phyloP scores from a whole-genome alignment of 2,113 vertebrate species.

The Hippocampus barbouri region DNA sequence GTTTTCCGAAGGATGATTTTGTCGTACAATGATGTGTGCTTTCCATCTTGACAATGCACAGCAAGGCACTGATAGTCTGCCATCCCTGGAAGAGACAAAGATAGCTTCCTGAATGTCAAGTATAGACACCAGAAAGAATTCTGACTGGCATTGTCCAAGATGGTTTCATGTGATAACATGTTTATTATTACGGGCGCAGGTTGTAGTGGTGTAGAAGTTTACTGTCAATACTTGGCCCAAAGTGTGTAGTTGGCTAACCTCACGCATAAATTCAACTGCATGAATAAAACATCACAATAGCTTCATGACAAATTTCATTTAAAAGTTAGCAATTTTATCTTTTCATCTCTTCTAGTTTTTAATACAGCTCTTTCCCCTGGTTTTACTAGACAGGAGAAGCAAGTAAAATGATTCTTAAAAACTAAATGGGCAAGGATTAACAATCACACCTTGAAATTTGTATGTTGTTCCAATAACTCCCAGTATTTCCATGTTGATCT shows the following conservation, averaged over 20 bases:
- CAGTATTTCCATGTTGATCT: conserved; percentile 79
- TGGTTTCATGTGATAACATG: not conserved
- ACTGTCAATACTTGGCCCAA: not conserved
- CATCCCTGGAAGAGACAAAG: conserved; percentile 59
- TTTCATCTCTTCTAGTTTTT: not conserved
- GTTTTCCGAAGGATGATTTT: conserved; percentile 83
- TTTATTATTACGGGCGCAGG: not conserved
- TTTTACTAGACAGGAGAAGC: too few species aligned
- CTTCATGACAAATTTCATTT: not conserved
- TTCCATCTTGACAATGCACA: conserved; percentile 73
- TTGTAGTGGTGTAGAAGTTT: not conserved
- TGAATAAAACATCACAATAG: not conserved
- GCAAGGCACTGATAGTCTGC: conserved; percentile 92
- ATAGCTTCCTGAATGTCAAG: not conserved
- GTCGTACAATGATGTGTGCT: conserved; percentile 82
- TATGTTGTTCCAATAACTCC: conserved; percentile 86
- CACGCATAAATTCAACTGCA: too few species aligned
- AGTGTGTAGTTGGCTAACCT: not conserved
- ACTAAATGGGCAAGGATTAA: not conserved
- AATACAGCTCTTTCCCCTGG: not conserved
- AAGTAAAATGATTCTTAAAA: too few species aligned
- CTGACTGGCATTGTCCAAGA: not conserved
- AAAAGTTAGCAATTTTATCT: not conserved
- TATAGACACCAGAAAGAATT: not conserved
- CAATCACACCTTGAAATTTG: conserved; percentile 86